Conservation (phyloP, 2,888 invertebrate genomes). For the Trissolcus japonicus region DNA sequence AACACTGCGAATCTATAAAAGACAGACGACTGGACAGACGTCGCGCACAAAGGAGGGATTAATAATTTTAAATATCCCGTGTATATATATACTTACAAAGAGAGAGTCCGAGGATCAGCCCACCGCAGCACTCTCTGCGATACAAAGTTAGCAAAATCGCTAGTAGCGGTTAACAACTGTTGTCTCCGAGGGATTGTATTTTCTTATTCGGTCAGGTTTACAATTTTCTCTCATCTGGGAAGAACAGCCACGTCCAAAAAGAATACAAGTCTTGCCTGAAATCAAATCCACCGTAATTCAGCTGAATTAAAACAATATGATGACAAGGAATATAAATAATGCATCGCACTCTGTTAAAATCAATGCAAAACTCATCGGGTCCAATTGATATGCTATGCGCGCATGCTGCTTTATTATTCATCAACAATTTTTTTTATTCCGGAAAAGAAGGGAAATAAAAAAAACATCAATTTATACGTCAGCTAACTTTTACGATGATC, state of each 20-base stretch:
- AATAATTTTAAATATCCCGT: slow-evolving; percentile 73
- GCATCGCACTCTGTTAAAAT: not conserved
- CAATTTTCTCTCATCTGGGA: too few relatives aligned
- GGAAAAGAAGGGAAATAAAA: slow-evolving; percentile 3
- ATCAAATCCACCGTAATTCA: too few relatives aligned
- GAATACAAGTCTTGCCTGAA: too few relatives aligned
- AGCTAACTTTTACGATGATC: slow-evolving; percentile 13
- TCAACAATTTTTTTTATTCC: slow-evolving; percentile 1
- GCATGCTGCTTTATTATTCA: slow-evolving; percentile 4
- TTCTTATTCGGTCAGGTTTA: too few relatives aligned
- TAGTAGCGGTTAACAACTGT: slow-evolving; percentile 45
- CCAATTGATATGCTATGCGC: not conserved
- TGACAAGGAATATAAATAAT: too few relatives aligned
- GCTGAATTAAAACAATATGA: too few relatives aligned
- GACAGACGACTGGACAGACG: slow-evolving; percentile 67
- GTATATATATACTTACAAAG: slow-evolving; percentile 62
- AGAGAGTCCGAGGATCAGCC: slow-evolving; percentile 59
- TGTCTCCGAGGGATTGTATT: not conserved
- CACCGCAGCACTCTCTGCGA: slow-evolving; percentile 22
- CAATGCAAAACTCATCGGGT: slow-evolving; percentile 4
- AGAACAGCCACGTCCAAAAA: too few relatives aligned
- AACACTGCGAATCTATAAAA: slow-evolving; percentile 75
- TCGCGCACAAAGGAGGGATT: slow-evolving; percentile 74
- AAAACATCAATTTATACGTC: slow-evolving; percentile 6
- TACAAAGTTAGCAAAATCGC: slow-evolving; percentile 63